Evolutionary conservation across 2,888 invertebrate species (phyloP).

Genomic region (Herminia tarsipennalis): DNA sequence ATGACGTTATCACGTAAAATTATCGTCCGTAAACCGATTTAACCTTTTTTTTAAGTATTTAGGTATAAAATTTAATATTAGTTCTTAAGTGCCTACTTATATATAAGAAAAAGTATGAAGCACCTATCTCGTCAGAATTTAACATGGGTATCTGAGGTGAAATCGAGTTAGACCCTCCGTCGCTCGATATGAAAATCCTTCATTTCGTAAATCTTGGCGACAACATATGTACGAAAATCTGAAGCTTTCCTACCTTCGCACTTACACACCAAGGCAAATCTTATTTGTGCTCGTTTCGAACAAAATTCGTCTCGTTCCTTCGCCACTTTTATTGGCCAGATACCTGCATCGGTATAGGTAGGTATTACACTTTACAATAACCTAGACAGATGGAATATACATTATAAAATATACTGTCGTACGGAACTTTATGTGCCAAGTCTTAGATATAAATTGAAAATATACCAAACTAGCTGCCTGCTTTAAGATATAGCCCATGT

Average conservation of each 20-base stretch:
- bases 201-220: constrained; percentile 50
- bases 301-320: constrained; percentile 65
- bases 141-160: constrained; percentile 22
- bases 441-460: too few species aligned
- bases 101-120: constrained; percentile 21
- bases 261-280: constrained; percentile 66
- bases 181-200: constrained; percentile 40
- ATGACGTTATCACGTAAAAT: too few species aligned
- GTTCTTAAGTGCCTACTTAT: not conserved
- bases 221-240: constrained; percentile 43
- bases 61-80: too few species aligned
- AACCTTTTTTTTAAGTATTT: too few species aligned
- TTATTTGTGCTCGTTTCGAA: constrained; percentile 67
- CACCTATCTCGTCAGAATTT: constrained; percentile 29
- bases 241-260: constrained; percentile 29
- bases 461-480: too few species aligned
- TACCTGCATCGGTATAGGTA: constrained; percentile 30
- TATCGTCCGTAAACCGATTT: constrained; percentile 9
- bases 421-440: too few species aligned
- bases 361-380: not conserved
- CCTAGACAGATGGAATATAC: too few species aligned
- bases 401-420: too few species aligned
- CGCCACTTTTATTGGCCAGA: constrained; percentile 66
- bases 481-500: too few species aligned
- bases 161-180: constrained; percentile 42